Base-by-base conservation (phyloP, 1,140 invertebrate species). In the Saccostrea echinata region DNA sequence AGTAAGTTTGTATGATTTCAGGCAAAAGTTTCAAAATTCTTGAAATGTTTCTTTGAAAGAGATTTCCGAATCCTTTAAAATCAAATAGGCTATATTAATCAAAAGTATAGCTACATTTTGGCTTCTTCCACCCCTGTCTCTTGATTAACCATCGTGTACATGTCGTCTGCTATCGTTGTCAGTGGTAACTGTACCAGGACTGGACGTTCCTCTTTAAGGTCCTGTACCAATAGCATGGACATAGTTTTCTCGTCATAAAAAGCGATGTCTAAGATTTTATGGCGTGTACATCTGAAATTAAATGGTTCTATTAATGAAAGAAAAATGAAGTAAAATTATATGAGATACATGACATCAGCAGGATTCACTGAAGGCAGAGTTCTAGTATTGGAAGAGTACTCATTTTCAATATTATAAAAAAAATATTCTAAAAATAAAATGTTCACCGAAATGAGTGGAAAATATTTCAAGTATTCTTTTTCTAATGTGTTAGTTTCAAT, bases 221-320 rank as follows among this genome's bases (percentile, higher is more conserved):
- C 90, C 82, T 95, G 93, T 13, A 91, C 84, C 27, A 98, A 92
- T 16, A 98, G 94, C 33, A 98, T 92, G 11, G 97, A 98, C 3
- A 98, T 91, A 82, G 96, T 96, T 68, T 97, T 96, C 53, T 96
- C 95, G 0, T 97, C 97, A 95, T 98, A 98, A 95, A 98, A 98
- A 92, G 98, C 97, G 21, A 97, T 90, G 93, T 97, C 97, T 53
- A 96, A 90, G 35, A 95, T 91, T 82, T 87, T 68, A 82, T 93
- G 90, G 24, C 86, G 84, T 4, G 57, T 88, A 85, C 89, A 90
- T 52, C 91, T 91, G 85, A 18, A 89, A 90, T 16, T 57, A 83
- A 53, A 68, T 2, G 6, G 6, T 43, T 43, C 43, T 9, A 43
- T 43, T 43, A 6, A 6, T 43, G 43, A 43, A 2, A 43, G 43